phyloP scores from a whole-genome alignment of 2,797 vertebrate genomes.

The Lacerta agilis region DNA sequence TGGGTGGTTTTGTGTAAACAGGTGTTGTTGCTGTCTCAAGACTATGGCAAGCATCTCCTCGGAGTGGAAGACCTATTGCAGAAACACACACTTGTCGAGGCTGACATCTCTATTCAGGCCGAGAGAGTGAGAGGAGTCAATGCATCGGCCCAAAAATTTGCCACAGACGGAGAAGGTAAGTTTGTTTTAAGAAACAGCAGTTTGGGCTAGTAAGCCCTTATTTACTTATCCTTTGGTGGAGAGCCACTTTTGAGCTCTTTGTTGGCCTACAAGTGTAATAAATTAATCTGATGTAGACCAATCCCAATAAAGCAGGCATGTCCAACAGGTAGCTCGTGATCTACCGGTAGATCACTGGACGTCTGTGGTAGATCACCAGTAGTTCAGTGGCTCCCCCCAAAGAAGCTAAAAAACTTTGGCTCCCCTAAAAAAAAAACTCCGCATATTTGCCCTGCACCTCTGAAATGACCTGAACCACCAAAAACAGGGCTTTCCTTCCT shows the following conservation, averaged over 20 bases:
- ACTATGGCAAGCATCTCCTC: constrained; percentile 95
- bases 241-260: no score
- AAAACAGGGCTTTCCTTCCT: no score
- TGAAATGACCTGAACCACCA: no score
- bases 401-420: no score
- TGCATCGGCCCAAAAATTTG: constrained; percentile 92
- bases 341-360: no score
- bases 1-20: constrained; percentile 63
- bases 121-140: constrained; percentile 93
- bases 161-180: constrained; percentile 88
- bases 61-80: constrained; percentile 97
- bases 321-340: no score
- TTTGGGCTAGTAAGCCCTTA: neutral
- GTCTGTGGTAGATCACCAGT: no score
- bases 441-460: no score
- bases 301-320: neutral
- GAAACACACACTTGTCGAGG: constrained; percentile 95
- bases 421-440: no score
- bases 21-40: constrained; percentile 96
- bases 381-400: no score
- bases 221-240: neutral
- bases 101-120: constrained; percentile 93
- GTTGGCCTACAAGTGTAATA: no score
- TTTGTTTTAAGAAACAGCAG: neutral
- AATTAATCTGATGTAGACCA: neutral